These are phyloP conservation scores for Drosophila atripex DNA, from an alignment of 2,888 invertebrate genomes.

Conservation along the genomic window DNA sequence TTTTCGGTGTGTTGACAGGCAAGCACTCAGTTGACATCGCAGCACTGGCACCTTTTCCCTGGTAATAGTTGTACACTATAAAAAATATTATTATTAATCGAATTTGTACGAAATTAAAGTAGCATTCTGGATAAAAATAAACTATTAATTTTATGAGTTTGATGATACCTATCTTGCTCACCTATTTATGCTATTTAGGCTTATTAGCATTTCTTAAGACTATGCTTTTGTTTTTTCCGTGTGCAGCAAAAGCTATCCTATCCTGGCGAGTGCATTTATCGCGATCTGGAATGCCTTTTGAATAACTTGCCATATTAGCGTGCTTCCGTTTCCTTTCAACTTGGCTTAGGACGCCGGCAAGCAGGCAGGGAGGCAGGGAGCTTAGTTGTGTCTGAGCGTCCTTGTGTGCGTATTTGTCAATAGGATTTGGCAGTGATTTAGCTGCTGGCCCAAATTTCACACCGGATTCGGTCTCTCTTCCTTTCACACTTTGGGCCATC, in stretches of 20 bases:
- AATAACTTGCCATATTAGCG: constrained; percentile 77
- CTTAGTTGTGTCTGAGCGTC: constrained; percentile 42
- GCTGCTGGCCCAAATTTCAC: constrained; percentile 66
- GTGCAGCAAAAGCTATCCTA: constrained; percentile 6
- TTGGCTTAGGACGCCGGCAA: constrained; percentile 24
- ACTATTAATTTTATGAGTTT: too few relatives aligned
- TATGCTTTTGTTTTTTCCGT: background rate
- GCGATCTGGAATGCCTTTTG: constrained; percentile 67
- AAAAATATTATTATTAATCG: background rate
- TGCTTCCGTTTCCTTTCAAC: constrained; percentile 55
- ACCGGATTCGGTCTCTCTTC: constrained; percentile 33
- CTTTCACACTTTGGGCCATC: constrained; percentile 1
- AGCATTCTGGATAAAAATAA: background rate
- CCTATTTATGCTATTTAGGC: background rate
- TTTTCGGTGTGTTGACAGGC: constrained; percentile 77
- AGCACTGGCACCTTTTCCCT: constrained; percentile 18
- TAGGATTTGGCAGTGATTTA: constrained; percentile 76
- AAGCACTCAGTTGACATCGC: constrained; percentile 68
- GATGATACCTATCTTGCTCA: too few relatives aligned
- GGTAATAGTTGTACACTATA: constrained; percentile 16
- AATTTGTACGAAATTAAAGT: too few relatives aligned
- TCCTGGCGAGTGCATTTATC: constrained; percentile 54
- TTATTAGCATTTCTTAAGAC: too few relatives aligned
- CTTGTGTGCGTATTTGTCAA: constrained; percentile 74
- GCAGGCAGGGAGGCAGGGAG: constrained; percentile 8